A percentile compares a stretch with the other conserved stretches of the same genome.
These are phyloP conservation scores for Tolypeutes matacus DNA, from an alignment of 2,797 vertebrate species.

Conservation along the genomic window DNA sequence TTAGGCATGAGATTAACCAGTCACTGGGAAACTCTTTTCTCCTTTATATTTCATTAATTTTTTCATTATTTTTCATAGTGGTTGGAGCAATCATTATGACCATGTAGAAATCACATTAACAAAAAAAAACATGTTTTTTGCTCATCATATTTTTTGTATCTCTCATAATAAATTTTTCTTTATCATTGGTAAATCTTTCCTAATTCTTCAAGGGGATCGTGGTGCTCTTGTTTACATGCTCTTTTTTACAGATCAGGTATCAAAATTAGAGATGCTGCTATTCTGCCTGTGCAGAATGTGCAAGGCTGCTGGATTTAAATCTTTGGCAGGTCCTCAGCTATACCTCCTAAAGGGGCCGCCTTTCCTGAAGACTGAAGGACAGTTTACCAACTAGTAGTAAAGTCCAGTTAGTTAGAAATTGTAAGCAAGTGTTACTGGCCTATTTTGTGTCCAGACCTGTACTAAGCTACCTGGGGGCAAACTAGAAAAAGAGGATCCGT, in stretches of 20 bases:
- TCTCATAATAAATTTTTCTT: not conserved
- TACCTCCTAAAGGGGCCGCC: not conserved
- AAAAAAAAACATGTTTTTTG: slow-evolving; percentile 56
- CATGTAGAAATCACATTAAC: slow-evolving; percentile 45
- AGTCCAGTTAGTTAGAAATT: slow-evolving; percentile 29
- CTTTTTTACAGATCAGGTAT: not conserved
- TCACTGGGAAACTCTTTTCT: slow-evolving; percentile 50
- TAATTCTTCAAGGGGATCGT: slow-evolving; percentile 32
- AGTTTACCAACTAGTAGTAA: not conserved
- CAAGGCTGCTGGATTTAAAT: not conserved
- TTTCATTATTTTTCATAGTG: slow-evolving; percentile 41
- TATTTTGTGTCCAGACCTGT: slow-evolving; percentile 4
- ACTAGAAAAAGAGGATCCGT: not conserved
- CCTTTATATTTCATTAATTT: slow-evolving; percentile 56
- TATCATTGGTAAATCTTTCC: slow-evolving; percentile 8
- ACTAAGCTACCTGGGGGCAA: slow-evolving; percentile 3
- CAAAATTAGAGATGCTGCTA: not conserved
- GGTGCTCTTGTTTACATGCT: not conserved
- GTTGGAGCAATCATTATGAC: slow-evolving; percentile 28
- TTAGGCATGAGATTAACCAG: not conserved
- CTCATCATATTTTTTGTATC: not conserved
- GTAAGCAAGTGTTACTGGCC: not conserved
- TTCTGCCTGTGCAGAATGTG: not conserved
- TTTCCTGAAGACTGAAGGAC: not conserved
- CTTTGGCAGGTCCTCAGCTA: not conserved